Percentiles rank a stretch among this genome's conserved stretches.
These are phyloP conservation scores for Ailurus styani DNA, from an alignment of 2,113 vertebrate species.

Conservation along the genomic window DNA sequence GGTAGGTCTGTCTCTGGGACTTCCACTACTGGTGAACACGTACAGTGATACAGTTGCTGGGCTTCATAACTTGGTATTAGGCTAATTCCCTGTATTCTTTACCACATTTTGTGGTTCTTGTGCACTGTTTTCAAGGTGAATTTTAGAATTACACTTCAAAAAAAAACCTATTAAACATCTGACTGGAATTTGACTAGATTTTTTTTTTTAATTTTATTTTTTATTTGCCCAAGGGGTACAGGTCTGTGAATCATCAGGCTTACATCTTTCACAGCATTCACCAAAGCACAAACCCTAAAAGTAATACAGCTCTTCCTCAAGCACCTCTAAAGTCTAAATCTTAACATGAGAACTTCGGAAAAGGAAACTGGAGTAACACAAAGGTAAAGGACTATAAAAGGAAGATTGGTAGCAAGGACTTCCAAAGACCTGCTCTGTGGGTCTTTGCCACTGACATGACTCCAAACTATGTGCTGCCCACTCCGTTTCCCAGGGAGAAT, in stretches of 20 bases:
- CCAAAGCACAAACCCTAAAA: too few species aligned
- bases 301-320: neutral
- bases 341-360: neutral
- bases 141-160: too few species aligned
- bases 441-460: neutral
- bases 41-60: neutral
- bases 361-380: neutral
- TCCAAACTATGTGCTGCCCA: neutral
- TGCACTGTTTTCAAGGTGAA: neutral
- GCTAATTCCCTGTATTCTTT: neutral
- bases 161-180: neutral
- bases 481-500: neutral
- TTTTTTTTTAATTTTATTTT: too few species aligned
- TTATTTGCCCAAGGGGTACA: too few species aligned
- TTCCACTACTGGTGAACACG: neutral
- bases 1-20: neutral
- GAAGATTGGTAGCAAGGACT: neutral
- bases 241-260: too few species aligned
- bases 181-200: neutral
- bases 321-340: neutral
- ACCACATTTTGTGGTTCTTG: neutral
- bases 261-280: too few species aligned
- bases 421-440: rapidly evolving
- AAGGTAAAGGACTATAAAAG: neutral
- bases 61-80: neutral